Evolutionary conservation across 2,113 vertebrate genomes (phyloP), one percentile per base, ranked within the genome.

Genomic region (Ctenomys sociabilis): DNA sequence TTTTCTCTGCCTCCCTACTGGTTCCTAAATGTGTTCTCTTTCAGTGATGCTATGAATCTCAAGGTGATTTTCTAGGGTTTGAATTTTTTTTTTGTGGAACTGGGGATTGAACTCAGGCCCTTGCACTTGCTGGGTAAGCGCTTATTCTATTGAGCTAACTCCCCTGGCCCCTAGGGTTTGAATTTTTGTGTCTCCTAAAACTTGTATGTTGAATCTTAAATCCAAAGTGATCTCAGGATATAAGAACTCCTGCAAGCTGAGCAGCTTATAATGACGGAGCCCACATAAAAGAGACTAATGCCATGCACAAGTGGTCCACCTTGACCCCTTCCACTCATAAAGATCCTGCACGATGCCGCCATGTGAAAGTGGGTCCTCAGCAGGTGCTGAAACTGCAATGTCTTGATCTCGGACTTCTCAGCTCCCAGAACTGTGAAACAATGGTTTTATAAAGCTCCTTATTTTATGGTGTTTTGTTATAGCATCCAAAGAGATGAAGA

Each of bases 1-100:
- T 95, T 72, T 97, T 93, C 57, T 54, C 22, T 68, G 75, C 7
- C 52, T 93, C 93, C 49, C 94, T 93, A 88, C 77, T 57, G 24
- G 9, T 70, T 90, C 73, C 90, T 83, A 49, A 32, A 37, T 14
- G 82, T 70, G n/a, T 68, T 73, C 26, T 93, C 16, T 45, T 80
- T 80, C 11, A n/a, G 40, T 61, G 37, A 63, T 40, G 28, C 63
- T 83, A 6, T 54, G 24, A 49, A 89, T 68, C 37, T 87, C 81
- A 61, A 61, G 78, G 66, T 52, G 49, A 89, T 40, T 78, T 70
- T 37, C 85, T 84, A 30, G 43, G 26, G 30, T 85, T 73, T 43
- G 40, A 85, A 63, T 61, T 9, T 40, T 78, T 70, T n/a, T n/a
- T n/a, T n/a, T n/a, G n/a, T n/a, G n/a, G n/a, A n/a, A n/a, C n/a